Conservation (phyloP, 2,113 vertebrate genomes). For the Amia ocellicauda region DNA sequence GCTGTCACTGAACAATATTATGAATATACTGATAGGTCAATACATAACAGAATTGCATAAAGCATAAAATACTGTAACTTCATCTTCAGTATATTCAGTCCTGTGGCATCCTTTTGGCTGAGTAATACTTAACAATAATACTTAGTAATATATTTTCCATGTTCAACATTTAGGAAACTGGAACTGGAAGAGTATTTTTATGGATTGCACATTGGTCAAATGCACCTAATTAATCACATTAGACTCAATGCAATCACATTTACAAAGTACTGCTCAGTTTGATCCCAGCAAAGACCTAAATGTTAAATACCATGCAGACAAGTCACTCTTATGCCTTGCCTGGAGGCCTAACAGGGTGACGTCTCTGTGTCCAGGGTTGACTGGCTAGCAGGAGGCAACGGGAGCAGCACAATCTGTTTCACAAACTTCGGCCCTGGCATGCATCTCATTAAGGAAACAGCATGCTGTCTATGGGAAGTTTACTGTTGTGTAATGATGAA, state of each 20-base stretch:
- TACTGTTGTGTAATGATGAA: slow-evolving; percentile 65
- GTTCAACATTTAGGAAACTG: no score
- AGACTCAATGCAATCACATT: background rate
- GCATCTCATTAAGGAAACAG: slow-evolving; percentile 69
- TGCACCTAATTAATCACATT: no score
- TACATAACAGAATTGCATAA: no score
- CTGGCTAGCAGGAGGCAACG: slow-evolving; percentile 51
- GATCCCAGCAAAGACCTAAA: slow-evolving; percentile 3
- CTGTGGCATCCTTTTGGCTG: background rate
- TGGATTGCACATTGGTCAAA: no score
- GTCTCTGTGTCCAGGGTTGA: slow-evolving; percentile 38
- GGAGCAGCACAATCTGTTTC: slow-evolving; percentile 51
- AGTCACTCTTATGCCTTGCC: slow-evolving; percentile 39
- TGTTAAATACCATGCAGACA: slow-evolving; percentile 42
- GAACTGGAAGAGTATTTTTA: no score
- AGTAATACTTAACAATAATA: no score
- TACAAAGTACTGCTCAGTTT: background rate
- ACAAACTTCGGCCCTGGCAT: slow-evolving; percentile 49
- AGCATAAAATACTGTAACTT: no score
- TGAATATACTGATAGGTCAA: no score
- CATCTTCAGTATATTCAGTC: no score
- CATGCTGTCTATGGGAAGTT: slow-evolving; percentile 68
- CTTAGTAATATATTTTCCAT: no score
- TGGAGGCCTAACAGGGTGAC: slow-evolving; percentile 52
- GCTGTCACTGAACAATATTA: no score